phyloP scores from a whole-genome alignment of 2,113 vertebrate genomes.

The Alectura lathami region DNA sequence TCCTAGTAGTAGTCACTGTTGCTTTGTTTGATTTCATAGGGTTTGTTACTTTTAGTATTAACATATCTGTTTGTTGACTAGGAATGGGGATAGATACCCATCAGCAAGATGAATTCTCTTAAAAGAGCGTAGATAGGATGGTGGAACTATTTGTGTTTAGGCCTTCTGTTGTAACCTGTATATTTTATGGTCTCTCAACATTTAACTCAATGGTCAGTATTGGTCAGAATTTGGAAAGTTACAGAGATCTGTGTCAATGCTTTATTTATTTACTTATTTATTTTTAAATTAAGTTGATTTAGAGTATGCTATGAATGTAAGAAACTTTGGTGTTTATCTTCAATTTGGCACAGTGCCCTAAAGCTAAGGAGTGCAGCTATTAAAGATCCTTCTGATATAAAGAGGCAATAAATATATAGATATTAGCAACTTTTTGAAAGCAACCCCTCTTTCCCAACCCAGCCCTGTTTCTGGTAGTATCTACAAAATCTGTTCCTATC shows the following conservation, averaged over 20 bases:
- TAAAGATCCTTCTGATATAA: not conserved
- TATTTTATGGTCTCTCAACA: not conserved
- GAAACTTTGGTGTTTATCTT: not conserved
- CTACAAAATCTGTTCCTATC: not conserved
- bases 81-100: not conserved
- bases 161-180: not conserved
- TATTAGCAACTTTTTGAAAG: not conserved
- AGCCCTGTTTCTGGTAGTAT: not conserved
- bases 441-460: not conserved
- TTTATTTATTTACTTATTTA: not conserved
- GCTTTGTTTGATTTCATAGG: not conserved
- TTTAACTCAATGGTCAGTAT: not conserved
- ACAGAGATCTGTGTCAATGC: not conserved
- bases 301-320: not conserved
- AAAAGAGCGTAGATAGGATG: not conserved
- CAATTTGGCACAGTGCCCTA: not conserved
- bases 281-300: not conserved
- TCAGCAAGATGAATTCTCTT: not conserved
- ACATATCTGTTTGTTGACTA: not conserved
- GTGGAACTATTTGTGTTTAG: not conserved
- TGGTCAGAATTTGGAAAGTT: not conserved
- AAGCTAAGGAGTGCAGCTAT: not conserved
- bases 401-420: not conserved
- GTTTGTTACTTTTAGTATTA: not conserved
- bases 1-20: not conserved